Conservation (phyloP, 2,113 vertebrate species). For the Okapia johnstoni region DNA sequence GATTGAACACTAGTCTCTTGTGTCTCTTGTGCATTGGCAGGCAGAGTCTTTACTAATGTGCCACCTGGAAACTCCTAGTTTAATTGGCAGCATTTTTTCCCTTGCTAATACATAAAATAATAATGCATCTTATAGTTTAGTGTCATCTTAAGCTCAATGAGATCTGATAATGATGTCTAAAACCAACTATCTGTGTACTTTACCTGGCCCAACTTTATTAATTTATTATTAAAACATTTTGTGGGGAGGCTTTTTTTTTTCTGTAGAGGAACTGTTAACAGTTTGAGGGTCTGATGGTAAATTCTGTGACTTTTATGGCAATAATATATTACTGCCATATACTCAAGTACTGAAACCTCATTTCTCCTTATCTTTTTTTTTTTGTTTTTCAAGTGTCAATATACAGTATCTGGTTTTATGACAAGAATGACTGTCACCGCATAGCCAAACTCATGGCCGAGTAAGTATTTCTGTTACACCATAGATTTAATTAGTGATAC, state of each 20-base stretch:
- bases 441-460: constrained; percentile 97
- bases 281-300: background rate
- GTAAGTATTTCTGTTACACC: constrained; percentile 84
- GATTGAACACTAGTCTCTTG: background rate
- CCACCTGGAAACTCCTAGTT: background rate
- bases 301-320: constrained; percentile 7
- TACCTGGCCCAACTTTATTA: background rate
- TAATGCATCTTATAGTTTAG: background rate
- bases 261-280: background rate
- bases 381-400: constrained; percentile 91
- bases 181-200: constrained; percentile 7
- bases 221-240: background rate
- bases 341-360: background rate
- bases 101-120: background rate
- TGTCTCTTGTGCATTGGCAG: background rate
- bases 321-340: background rate
- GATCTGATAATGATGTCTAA: background rate
- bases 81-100: background rate
- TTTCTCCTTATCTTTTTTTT: constrained; percentile 52
- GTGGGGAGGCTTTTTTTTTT: background rate
- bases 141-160: background rate
- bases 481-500: background rate
- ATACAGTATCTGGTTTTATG: constrained; percentile 99
- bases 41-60: background rate
- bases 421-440: constrained; percentile 96